Evolutionary conservation across 2,797 vertebrate genomes (phyloP).

Genomic region (Hoplostethus atlanticus): DNA sequence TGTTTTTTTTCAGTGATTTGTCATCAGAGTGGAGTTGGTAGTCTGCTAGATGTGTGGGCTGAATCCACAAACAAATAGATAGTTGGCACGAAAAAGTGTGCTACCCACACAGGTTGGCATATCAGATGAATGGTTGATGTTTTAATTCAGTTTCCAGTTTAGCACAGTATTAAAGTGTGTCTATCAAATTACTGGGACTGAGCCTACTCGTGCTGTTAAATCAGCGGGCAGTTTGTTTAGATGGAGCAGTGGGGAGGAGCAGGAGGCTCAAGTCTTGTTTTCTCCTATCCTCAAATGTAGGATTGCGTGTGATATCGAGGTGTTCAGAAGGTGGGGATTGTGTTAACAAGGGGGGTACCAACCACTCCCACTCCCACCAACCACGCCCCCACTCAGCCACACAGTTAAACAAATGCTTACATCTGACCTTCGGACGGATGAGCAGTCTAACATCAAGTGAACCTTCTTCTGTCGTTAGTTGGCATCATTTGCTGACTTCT

Average conservation of each 20-base stretch:
- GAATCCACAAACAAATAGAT: conserved; percentile 21
- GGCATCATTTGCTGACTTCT: conserved; percentile 25
- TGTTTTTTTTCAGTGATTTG: not conserved
- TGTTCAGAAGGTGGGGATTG: not conserved
- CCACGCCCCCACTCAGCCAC: conserved; percentile 32
- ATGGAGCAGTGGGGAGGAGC: not conserved
- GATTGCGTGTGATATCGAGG: not conserved
- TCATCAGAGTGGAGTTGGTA: not conserved
- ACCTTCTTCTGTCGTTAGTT: conserved; percentile 34
- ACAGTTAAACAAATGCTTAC: not conserved
- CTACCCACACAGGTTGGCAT: not conserved
- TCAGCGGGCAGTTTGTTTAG: conserved; percentile 5
- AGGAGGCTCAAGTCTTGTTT: not conserved
- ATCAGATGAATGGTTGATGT: not conserved
- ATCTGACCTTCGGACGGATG: conserved; percentile 65
- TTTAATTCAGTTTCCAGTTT: not conserved
- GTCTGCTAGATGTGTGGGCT: not conserved
- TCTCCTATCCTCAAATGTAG: conserved; percentile 6
- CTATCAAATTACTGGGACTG: not conserved
- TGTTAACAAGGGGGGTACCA: conserved; percentile 2
- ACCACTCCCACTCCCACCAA: conserved; percentile 1
- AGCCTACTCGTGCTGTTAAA: not conserved
- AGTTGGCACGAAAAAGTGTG: not conserved
- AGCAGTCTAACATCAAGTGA: conserved; percentile 46
- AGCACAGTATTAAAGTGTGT: not conserved